Conservation (phyloP, 2,888 invertebrate genomes). For the Macrophya annulata region DNA sequence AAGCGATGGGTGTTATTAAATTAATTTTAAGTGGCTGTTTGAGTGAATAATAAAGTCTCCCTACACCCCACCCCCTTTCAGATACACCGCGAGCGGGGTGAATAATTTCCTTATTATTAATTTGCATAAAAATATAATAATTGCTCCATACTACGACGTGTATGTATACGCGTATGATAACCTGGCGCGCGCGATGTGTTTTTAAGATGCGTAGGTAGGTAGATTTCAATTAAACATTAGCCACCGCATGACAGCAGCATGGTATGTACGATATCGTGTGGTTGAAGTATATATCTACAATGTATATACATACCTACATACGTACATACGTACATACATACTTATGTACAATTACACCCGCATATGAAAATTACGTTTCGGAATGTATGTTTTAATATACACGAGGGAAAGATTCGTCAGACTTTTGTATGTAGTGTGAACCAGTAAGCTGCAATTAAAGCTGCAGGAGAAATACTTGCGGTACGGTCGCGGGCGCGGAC, state of each 20-base stretch:
- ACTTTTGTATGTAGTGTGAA: no score
- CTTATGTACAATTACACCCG: neutral
- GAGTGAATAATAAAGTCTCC: slow-evolving; percentile 7
- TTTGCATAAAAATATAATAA: slow-evolving; percentile 27
- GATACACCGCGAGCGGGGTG: neutral
- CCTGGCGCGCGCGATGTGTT: neutral
- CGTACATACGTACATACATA: no score
- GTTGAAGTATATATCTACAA: neutral
- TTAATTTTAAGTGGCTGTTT: slow-evolving; percentile 36
- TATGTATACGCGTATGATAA: neutral
- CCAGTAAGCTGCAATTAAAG: no score
- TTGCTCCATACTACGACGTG: neutral
- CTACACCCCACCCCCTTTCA: neutral
- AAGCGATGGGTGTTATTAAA: slow-evolving; percentile 34
- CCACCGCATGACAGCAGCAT: neutral
- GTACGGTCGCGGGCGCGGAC: no score
- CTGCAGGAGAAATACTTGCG: no score
- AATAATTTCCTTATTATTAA: slow-evolving; percentile 9
- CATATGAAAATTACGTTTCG: neutral
- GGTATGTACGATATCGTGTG: no score
- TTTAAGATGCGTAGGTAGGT: neutral
- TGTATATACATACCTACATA: neutral
- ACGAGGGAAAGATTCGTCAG: neutral
- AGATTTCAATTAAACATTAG: neutral
- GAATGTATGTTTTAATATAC: neutral